Base-by-base conservation (phyloP, 2,113 vertebrate genomes). In the Leucoraja erinaceus region DNA sequence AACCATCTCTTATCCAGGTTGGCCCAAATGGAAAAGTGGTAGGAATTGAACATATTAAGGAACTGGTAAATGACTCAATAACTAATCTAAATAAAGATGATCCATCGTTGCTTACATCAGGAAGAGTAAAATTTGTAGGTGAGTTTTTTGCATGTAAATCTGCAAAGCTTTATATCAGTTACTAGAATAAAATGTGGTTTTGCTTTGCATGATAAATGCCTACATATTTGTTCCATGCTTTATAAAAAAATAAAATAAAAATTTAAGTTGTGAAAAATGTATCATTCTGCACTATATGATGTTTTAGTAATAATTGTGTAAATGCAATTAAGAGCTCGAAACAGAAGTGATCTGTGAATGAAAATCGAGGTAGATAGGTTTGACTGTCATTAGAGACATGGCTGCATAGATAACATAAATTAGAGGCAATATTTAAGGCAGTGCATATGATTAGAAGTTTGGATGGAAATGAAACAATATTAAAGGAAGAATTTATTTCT, bases 1-100 rank as follows among this genome's bases (percentile, higher is more conserved):
- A 22, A 18, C 94, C 33, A 94, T 96, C 93, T 95, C 94, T 95
- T 94, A 96, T 95, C 79, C 95, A 99, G 99, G 98, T 99, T 95
- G 99, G 99, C 93, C 93, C 97, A 94, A 98, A 95, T 96, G 99
- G 99, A 95, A 98, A 97, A 96, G 99, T 99, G 95, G 97, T 99
- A 96, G 99, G 99, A 95, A 99, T 99, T 93, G 99, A 99, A 96
- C 98, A 99, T 95, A 99, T 99, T 96, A 98, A 99, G 96, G 98
- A 99, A 95, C 96, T 99, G 95, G 98, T 99, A 95, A 98, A 99
- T 63, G 98, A 99, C 93, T 98, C 99, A 76, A 94, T 99, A 96
- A 98, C 95, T 95, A 99, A 99, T 84, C 98, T 99, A 95, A 98
- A 97, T 97, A 99, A 99, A 95, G 98, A 99, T 0, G 99, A 99